Conservation (phyloP, 2,888 invertebrate species). For the Ichneumoninae sp. region DNA sequence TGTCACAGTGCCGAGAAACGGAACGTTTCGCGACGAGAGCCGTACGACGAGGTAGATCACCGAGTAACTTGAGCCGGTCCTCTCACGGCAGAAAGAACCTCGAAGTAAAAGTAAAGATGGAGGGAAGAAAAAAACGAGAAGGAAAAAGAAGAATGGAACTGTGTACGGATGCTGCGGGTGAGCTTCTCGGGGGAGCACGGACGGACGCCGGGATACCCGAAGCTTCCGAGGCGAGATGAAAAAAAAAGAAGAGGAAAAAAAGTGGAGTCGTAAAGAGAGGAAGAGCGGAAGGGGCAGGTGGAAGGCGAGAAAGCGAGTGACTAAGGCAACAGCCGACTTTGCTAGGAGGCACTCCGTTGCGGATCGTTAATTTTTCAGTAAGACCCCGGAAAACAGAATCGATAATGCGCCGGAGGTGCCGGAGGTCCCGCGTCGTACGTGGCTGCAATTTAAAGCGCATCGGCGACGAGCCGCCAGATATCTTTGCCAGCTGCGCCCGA, state of each 20-base stretch:
- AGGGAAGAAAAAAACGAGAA: constrained; percentile 29
- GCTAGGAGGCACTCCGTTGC: constrained; percentile 51
- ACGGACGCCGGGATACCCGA: constrained; percentile 19
- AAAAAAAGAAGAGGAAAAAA: constrained; percentile 28
- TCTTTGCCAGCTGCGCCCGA: constrained; percentile 21
- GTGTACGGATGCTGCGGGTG: constrained; percentile 21
- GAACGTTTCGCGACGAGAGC: constrained; percentile 42
- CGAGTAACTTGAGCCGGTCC: constrained; percentile 61
- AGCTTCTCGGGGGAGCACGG: neutral
- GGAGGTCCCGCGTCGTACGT: constrained; percentile 68
- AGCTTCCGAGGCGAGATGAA: constrained; percentile 44
- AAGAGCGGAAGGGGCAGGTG: constrained; percentile 15
- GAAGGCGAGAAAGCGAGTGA: constrained; percentile 50
- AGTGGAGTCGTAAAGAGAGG: constrained; percentile 20
- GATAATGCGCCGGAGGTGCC: constrained; percentile 73
- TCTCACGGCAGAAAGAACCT: constrained; percentile 31
- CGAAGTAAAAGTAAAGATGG: constrained; percentile 34
- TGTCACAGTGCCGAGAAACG: constrained; percentile 50
- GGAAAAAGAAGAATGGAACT: neutral
- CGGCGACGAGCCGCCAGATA: constrained; percentile 20
- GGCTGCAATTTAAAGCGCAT: constrained; percentile 70
- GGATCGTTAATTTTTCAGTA: constrained; percentile 78
- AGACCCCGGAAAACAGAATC: constrained; percentile 76
- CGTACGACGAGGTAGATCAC: constrained; percentile 36
- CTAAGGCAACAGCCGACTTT: constrained; percentile 48